A percentile compares a stretch with the other conserved stretches of the same genome.
phyloP scores from a whole-genome alignment of 2,113 vertebrate species.

The Baryphthengus martii region DNA sequence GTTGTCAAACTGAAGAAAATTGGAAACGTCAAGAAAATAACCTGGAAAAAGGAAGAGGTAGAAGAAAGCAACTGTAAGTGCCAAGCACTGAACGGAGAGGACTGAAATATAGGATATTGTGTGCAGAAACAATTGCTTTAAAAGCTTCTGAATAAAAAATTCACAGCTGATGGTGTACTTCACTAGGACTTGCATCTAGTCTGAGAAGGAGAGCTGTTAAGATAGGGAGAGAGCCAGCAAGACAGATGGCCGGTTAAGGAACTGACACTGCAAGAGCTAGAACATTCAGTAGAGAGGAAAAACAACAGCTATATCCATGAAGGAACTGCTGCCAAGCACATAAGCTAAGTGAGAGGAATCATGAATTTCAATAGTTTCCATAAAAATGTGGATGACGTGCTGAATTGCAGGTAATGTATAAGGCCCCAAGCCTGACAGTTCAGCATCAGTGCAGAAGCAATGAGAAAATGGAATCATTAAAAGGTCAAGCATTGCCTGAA shows the following conservation, averaged over 20 bases:
- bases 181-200: not conserved
- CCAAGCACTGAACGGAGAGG: not conserved
- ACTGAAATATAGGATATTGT: not conserved
- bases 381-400: not conserved
- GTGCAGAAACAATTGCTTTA: not conserved
- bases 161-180: conserved; percentile 11
- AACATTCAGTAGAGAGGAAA: conserved; percentile 56
- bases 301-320: conserved; percentile 43
- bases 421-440: not conserved
- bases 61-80: not conserved
- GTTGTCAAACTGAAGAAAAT: not conserved
- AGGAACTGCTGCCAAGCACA: conserved; percentile 33
- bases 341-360: conserved; percentile 4
- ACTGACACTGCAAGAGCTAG: conserved; percentile 56
- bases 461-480: not conserved
- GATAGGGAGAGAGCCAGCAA: conserved; percentile 22
- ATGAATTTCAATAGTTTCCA: not conserved
- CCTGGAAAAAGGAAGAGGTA: not conserved
- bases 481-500: not conserved
- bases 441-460: not conserved
- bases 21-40: not conserved
- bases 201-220: conserved; percentile 30
- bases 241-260: conserved; percentile 57
- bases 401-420: not conserved
- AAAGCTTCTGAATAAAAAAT: conserved; percentile 34